phyloP scores from a whole-genome alignment of 1,140 invertebrate genomes.

The Ostrea edulis region DNA sequence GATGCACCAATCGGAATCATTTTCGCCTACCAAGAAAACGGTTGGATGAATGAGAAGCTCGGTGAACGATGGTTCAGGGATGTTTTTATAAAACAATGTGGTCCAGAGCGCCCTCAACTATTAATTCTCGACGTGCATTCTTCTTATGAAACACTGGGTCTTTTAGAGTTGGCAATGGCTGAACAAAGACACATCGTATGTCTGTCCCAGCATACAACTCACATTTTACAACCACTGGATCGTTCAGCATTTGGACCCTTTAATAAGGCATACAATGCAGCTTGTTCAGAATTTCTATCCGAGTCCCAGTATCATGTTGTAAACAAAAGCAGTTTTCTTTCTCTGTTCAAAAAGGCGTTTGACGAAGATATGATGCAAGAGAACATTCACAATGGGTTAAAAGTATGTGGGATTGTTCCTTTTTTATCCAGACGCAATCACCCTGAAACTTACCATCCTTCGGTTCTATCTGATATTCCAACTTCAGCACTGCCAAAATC shows the following conservation, averaged over 20 bases:
- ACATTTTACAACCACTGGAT: slow-evolving; percentile 63
- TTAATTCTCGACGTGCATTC: slow-evolving; percentile 54
- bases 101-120: slow-evolving; percentile 46
- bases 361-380: no score
- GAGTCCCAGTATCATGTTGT: slow-evolving; percentile 42
- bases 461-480: no score
- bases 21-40: slow-evolving; percentile 53
- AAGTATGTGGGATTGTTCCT: no score
- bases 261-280: slow-evolving; percentile 51
- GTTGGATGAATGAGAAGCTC: no score
- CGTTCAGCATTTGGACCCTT: slow-evolving; percentile 59
- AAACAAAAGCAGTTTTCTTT: background rate
- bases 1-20: slow-evolving; percentile 46
- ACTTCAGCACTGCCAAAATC: no score
- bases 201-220: slow-evolving; percentile 64
- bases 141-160: background rate
- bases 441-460: no score
- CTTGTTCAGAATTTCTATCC: no score
- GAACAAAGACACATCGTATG: slow-evolving; percentile 57
- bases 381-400: no score
- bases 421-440: no score
- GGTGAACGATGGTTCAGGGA: slow-evolving; percentile 55
- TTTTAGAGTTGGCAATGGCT: slow-evolving; percentile 45
- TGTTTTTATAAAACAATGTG: slow-evolving; percentile 53
- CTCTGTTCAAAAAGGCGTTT: no score